Percentiles rank a stretch among this genome's conserved stretches.
phyloP scores from a whole-genome alignment of 64 coral and sea anemone genomes.

The Hydrozoanthus tunicans region DNA sequence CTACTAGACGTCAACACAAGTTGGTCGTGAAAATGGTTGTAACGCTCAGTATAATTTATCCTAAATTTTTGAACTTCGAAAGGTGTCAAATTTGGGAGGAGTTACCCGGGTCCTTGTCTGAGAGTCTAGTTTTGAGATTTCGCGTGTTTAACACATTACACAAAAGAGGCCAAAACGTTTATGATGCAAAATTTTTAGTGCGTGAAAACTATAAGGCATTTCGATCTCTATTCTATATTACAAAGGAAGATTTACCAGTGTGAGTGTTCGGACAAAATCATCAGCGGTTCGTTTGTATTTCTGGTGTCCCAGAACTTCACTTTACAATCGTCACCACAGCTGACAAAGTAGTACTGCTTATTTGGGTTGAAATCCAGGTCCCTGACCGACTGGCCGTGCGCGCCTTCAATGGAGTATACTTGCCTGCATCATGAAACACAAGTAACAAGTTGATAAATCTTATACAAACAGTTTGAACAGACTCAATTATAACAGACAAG shows the following conservation, averaged over 20 bases:
- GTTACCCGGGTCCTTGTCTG: too few relatives aligned
- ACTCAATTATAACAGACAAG: neutral
- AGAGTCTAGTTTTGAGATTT: too few relatives aligned
- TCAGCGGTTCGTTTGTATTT: constrained; percentile 75
- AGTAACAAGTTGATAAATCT: neutral
- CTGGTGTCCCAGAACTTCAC: constrained; percentile 96
- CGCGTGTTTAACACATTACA: too few relatives aligned
- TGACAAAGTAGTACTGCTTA: constrained; percentile 97
- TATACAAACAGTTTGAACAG: neutral
- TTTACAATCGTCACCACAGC: constrained; percentile 99
- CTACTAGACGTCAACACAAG: constrained; percentile 90
- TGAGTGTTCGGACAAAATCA: constrained; percentile 90
- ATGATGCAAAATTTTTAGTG: too few relatives aligned
- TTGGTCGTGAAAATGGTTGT: constrained; percentile 99
- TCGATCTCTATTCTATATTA: neutral
- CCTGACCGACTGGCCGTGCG: constrained; percentile 89
- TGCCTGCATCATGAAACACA: constrained; percentile 35
- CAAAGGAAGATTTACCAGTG: constrained; percentile 71
- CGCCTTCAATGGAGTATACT: constrained; percentile 88
- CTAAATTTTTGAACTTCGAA: too few relatives aligned
- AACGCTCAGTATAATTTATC: constrained; percentile 32
- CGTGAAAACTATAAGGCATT: too few relatives aligned
- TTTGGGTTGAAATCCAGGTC: constrained; percentile 98
- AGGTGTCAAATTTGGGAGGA: too few relatives aligned
- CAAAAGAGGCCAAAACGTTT: too few relatives aligned